Evolutionary conservation across 2,113 vertebrate genomes (phyloP).

Genomic region (Bothrops jararaca): DNA sequence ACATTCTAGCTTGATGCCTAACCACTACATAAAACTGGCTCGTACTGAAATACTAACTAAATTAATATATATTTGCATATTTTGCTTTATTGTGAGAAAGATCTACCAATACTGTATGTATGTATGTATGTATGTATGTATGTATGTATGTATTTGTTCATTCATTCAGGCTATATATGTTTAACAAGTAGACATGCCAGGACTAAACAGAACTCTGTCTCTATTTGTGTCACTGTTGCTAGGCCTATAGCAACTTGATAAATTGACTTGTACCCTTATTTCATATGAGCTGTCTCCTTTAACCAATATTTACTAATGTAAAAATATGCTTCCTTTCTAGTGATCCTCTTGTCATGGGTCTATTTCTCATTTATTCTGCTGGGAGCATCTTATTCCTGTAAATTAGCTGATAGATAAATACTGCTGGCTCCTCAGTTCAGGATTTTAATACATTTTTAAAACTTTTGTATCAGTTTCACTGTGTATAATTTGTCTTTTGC

Average conservation of each 20-base stretch:
- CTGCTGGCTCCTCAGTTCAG: background rate
- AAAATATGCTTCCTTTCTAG: background rate
- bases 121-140: too few relatives aligned
- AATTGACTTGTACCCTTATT: background rate
- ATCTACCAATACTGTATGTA: background rate
- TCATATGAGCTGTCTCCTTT: background rate
- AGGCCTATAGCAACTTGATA: background rate
- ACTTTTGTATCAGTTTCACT: background rate
- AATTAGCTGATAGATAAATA: background rate
- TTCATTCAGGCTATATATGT: accelerated
- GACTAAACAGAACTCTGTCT: background rate
- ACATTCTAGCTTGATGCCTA: background rate
- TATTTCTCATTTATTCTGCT: background rate
- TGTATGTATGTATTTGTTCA: background rate
- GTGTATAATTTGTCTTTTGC: background rate
- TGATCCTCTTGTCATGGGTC: background rate
- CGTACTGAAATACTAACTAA: background rate
- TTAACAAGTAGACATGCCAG: background rate
- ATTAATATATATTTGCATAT: background rate
- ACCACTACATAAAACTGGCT: background rate
- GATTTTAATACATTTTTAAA: background rate
- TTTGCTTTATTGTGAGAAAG: background rate
- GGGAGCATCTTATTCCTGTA: background rate
- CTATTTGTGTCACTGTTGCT: background rate
- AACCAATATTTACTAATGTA: background rate